Evolutionary conservation across 1,140 invertebrate species (phyloP), one percentile per base, ranked within the genome.

Genomic region (Cotesia chilonis): DNA sequence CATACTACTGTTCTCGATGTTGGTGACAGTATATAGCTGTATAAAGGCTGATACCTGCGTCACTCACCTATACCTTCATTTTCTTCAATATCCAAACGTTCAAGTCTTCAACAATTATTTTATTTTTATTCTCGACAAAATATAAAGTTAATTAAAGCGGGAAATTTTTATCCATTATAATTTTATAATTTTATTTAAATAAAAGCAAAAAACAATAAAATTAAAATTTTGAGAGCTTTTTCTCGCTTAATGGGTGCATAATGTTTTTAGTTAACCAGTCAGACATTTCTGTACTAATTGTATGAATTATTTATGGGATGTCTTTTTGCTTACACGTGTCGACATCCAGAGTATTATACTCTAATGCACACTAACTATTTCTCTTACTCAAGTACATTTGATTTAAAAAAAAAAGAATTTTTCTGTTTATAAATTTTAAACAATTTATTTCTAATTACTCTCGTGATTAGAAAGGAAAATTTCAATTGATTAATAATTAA

Each of bases 241-340:
- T 12, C 7, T 5, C 63, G 37, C 37, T 65, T 20, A 41, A 47
- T 65, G 37, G 14, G 52, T 67, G 41, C n/a, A 52, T 47, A 52
- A 52, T 52, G 35, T 35, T 52, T 55, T n/a, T 47, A 67, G 20
- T 10, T n/a, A 37, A 41, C 63, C 4, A 37, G 54, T 72, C 51
- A 54, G 72, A 79, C 78, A 78, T 74, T 71, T 67, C 38, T 51
- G 65, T 65, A 65, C 76, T 79, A 80, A 80, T 80, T 79, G 79
- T 79, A 79, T 79, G 75, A 78, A 80, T 80, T 75, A 80, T 80
- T 73, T 74, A 80, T 80, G 71, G 60, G 59, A 55, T 69, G 41
- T 75, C 70, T 73, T 73, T 75, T 74, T 75, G 70, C 69, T 70
- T 68, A 67, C 73, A 75, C 73, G 76, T 57, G 77, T 68, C 69